Percentiles rank a stretch among this genome's conserved stretches.
Conservation (phyloP, 2,888 invertebrate genomes). For the Aethes cnicana region DNA sequence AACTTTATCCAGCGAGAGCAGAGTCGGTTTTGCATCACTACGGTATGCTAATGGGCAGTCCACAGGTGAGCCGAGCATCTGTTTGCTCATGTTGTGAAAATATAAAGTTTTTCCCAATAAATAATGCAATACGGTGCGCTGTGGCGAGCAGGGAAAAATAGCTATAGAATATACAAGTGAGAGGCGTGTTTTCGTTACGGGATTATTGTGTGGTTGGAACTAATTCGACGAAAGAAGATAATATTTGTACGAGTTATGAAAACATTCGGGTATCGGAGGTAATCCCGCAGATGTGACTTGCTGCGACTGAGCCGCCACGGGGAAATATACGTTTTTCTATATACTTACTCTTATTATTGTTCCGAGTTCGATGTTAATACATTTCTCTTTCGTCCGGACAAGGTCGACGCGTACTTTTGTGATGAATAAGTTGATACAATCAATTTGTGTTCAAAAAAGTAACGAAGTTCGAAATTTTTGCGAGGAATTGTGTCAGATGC, state of each 20-base stretch:
- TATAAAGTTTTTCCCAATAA: constrained; percentile 78
- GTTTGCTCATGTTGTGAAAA: constrained; percentile 71
- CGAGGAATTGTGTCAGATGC: too few relatives aligned
- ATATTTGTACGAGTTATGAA: constrained; percentile 53
- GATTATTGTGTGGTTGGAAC: constrained; percentile 51
- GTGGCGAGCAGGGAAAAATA: constrained; percentile 29
- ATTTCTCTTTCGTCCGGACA: constrained; percentile 18
- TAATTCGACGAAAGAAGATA: constrained; percentile 48
- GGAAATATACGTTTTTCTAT: constrained; percentile 29
- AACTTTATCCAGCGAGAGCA: constrained; percentile 41
- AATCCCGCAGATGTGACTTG: constrained; percentile 51
- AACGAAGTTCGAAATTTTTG: too few relatives aligned
- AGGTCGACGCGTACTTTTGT: constrained; percentile 8
- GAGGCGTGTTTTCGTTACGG: constrained; percentile 44
- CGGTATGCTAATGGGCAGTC: constrained; percentile 54
- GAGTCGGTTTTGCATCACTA: constrained; percentile 46
- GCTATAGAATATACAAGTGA: constrained; percentile 31
- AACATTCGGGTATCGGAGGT: constrained; percentile 46
- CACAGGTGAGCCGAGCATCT: constrained; percentile 72
- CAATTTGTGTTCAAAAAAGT: constrained; percentile 3
- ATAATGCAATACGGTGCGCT: constrained; percentile 64
- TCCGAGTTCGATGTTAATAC: constrained; percentile 36
- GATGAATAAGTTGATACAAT: constrained; percentile 24
- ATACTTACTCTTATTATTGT: constrained; percentile 34
- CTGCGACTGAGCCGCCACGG: constrained; percentile 35